Base-by-base conservation (phyloP, 35 echinoderm and acorn worm genomes). In the Amphiura filiformis region DNA sequence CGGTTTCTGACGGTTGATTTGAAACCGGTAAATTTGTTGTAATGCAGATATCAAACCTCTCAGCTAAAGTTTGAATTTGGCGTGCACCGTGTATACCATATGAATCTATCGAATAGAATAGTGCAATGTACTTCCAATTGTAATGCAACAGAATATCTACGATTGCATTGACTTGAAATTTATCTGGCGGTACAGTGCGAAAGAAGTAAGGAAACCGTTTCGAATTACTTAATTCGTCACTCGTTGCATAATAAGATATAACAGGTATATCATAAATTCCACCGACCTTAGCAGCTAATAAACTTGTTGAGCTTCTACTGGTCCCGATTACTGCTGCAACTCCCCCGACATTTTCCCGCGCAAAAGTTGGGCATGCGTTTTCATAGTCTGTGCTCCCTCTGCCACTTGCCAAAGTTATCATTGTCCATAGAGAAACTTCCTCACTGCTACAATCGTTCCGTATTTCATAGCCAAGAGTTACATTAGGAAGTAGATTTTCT, bases 11-110 rank as follows among this genome's bases (percentile, higher is more conserved):
- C 2, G 61, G 61, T 5, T n/a, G 17, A 70, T 70, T 30, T 30
- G 61, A 70, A 18, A 70, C 15, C 2, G 61, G 61, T 23, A 70
- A 26, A 70, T 70, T 70, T 70, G 61, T 70, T 13, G 93, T 93
- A 7, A 98, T 75, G 42, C 96, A 98, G 40, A 98, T 92, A 4
- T 87, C 84, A 33, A 86, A 13, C 4, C 52, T 37, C 33, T 85
- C 79, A 32, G 93, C 87, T 36, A 92, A 78, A 36, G 76, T 84
- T 36, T 82, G 79, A 1, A 98, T 75, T 78, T 94, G 90, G 39
- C 85, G 89, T 23, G 87, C 61, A 5, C 84, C 84, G 57, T 65
- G 47, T 17, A 76, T 86, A 26, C 84, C 84, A 76, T 86, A 86
- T 14, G 57, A 39, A 39, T 86, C 84, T 36, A 70, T 76, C 35